Evolutionary conservation across 2,797 vertebrate genomes (phyloP).

Genomic region (Rhinella marina): DNA sequence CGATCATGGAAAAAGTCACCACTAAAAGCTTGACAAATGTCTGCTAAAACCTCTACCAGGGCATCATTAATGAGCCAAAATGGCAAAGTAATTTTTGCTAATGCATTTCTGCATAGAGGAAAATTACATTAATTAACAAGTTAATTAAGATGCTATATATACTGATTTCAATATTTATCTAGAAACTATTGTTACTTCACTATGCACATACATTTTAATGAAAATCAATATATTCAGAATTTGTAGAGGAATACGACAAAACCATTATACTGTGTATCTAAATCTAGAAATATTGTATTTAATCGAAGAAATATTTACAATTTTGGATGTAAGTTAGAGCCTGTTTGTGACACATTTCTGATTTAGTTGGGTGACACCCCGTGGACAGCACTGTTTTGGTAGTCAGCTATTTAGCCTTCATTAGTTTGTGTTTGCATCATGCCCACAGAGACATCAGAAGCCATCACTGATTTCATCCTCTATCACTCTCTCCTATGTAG

Average conservation of each 20-base stretch:
- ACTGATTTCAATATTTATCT: no score
- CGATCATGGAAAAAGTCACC: constrained; percentile 37
- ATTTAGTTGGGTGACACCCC: not conserved
- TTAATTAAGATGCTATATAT: no score
- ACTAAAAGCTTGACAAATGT: constrained; percentile 54
- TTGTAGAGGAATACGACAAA: no score
- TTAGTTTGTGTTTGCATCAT: constrained; percentile 79
- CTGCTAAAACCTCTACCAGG: constrained; percentile 36
- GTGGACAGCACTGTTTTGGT: not conserved
- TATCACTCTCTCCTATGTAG: constrained; percentile 73
- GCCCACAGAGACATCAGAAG: constrained; percentile 76
- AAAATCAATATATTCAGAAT: no score
- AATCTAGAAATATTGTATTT: not conserved
- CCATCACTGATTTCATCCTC: constrained; percentile 78
- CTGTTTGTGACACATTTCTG: not conserved
- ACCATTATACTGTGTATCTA: not conserved
- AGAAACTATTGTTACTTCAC: no score
- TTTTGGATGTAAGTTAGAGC: not conserved
- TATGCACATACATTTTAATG: not conserved
- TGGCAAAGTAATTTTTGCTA: constrained; percentile 1
- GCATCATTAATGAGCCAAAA: constrained; percentile 52
- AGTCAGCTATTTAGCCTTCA: constrained; percentile 67
- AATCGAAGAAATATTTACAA: not conserved
- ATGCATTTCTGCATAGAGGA: not conserved
- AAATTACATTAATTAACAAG: not conserved